phyloP scores from a whole-genome alignment of 35 echinoderm and acorn worm species.

The Acanthaster planci region DNA sequence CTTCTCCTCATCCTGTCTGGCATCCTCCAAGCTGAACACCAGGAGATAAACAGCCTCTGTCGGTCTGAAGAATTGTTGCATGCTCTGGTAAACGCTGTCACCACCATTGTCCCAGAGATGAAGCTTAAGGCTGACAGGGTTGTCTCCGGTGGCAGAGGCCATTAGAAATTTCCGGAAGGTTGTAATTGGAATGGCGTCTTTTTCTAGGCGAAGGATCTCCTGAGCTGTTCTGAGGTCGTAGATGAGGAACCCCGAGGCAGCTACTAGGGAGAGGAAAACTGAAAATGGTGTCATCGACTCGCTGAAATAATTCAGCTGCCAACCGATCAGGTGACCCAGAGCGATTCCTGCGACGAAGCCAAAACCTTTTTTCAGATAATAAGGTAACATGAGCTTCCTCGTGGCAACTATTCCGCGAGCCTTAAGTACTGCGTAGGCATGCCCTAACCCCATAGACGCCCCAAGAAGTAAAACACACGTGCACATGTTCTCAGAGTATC shows the following conservation, averaged over 20 bases:
- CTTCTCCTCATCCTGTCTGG: not conserved
- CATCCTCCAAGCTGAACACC: not conserved
- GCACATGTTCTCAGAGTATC: not conserved
- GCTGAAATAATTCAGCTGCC: not conserved
- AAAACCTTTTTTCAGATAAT: not conserved
- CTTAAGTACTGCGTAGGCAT: not conserved
- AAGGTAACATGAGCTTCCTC: not conserved
- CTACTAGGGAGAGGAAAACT: not conserved
- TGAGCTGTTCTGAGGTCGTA: not conserved
- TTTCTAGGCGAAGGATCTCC: not conserved
- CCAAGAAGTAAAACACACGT: not conserved
- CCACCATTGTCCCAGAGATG: conserved; percentile 2
- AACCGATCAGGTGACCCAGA: not conserved
- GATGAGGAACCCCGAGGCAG: not conserved
- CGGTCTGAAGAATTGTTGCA: conserved; percentile 7
- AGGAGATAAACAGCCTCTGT: conserved; percentile 1
- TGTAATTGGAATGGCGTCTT: not conserved
- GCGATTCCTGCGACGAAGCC: not conserved
- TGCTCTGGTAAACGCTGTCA: not conserved
- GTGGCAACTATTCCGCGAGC: not conserved
- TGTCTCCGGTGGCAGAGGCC: not conserved
- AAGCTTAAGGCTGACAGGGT: not conserved
- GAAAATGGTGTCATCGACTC: not conserved
- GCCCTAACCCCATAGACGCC: not conserved
- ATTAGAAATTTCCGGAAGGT: not conserved